These are phyloP conservation scores for Ophioderma brevispina DNA, from an alignment of 35 echinoderm and acorn worm species.

Conservation along the genomic window DNA sequence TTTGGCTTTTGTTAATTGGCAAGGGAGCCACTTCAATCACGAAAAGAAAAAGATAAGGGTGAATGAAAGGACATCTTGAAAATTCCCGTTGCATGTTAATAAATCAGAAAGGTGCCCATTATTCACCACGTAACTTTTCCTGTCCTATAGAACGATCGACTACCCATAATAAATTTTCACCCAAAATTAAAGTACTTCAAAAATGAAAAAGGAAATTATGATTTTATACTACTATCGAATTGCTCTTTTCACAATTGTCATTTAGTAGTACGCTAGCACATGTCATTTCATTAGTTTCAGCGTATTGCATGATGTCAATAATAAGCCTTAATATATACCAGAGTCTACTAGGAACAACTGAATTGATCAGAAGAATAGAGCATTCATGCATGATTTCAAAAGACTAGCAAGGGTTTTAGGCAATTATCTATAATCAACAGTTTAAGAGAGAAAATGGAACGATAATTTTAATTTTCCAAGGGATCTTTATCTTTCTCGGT, in stretches of 20 bases:
- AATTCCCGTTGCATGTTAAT: slow-evolving; percentile 9
- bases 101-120: slow-evolving; percentile 15
- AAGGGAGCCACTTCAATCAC: not conserved
- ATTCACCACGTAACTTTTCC: slow-evolving; percentile 28
- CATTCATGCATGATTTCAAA: not conserved
- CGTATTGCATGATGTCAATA: not conserved
- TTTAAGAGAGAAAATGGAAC: slow-evolving; percentile 20
- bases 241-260: too few species aligned
- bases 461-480: slow-evolving; percentile 14
- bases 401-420: not conserved
- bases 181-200: slow-evolving; percentile 43
- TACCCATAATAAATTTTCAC: not conserved
- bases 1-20: not conserved
- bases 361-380: not conserved
- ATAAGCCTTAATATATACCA: not conserved
- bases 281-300: not conserved
- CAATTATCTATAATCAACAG: slow-evolving; percentile 23
- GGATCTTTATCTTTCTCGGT: slow-evolving; percentile 48
- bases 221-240: too few species aligned
- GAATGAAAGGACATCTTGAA: not conserved
- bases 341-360: not conserved
- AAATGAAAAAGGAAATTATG: not conserved
- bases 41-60: slow-evolving; percentile 23
- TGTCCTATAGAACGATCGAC: not conserved
- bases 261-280: too few species aligned